phyloP scores from a whole-genome alignment of 2,797 vertebrate species.

The Tiaroga cobitis region DNA sequence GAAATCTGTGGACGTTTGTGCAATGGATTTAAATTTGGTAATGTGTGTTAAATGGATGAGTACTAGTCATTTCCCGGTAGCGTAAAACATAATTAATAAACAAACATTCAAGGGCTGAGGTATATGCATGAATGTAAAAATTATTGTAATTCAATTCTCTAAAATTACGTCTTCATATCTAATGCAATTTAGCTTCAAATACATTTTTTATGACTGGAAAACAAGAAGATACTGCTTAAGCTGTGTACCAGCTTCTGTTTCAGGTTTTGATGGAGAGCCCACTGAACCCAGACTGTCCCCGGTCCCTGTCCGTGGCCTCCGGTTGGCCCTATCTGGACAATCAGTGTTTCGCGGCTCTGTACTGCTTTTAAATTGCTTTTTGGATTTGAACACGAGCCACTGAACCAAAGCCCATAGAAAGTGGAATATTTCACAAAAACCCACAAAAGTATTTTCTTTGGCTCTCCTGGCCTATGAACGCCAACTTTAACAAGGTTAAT shows the following conservation, averaged over 20 bases:
- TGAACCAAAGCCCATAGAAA: conserved; percentile 63
- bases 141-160: neutral
- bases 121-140: neutral
- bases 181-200: neutral
- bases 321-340: conserved; percentile 23
- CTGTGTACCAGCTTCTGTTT: neutral
- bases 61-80: neutral
- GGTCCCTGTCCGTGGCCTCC: conserved; percentile 20
- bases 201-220: neutral
- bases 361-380: conserved; percentile 57
- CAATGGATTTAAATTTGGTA: neutral
- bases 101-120: neutral
- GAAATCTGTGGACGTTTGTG: neutral
- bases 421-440: conserved; percentile 72
- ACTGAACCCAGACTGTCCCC: neutral
- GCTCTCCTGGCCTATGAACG: conserved; percentile 68
- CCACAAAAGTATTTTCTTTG: conserved; percentile 77
- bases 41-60: neutral
- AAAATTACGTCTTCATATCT: neutral
- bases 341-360: conserved; percentile 34
- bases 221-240: neutral
- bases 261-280: neutral
- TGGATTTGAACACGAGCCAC: conserved; percentile 52
- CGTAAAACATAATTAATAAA: neutral
- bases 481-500: conserved; percentile 78